Evolutionary conservation across 1,140 invertebrate genomes (phyloP).

Genomic region (Hycleus phaleratus): DNA sequence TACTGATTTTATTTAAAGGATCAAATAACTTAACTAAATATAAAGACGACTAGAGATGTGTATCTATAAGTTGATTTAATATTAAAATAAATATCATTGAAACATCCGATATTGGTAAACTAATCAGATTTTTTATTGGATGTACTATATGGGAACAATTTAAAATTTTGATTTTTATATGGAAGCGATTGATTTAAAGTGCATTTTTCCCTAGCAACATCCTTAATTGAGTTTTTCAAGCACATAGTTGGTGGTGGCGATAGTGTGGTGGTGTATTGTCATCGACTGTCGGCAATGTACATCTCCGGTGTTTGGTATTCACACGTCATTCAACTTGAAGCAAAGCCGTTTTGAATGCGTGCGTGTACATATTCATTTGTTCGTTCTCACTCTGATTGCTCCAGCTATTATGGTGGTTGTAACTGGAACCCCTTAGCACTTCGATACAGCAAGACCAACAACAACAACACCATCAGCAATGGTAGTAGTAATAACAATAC

Average conservation of each 20-base stretch:
- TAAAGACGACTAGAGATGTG: slow-evolving; percentile 2
- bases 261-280: too few relatives aligned
- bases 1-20: slow-evolving; percentile 8
- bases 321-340: slow-evolving; percentile 17
- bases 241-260: too few relatives aligned
- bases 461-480: too few relatives aligned
- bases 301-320: slow-evolving; percentile 18
- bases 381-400: slow-evolving; percentile 17
- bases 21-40: slow-evolving; percentile 7
- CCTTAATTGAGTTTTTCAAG: too few relatives aligned
- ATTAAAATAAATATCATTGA: too few relatives aligned
- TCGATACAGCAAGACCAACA: not conserved
- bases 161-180: too few relatives aligned
- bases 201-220: too few relatives aligned
- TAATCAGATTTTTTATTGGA: too few relatives aligned
- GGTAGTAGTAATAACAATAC: not conserved
- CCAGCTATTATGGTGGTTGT: slow-evolving; percentile 15
- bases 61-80: not conserved
- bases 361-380: slow-evolving; percentile 24
- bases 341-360: slow-evolving; percentile 14
- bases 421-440: slow-evolving; percentile 17
- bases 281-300: slow-evolving; percentile 7
- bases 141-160: too few relatives aligned
- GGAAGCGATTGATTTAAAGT: too few relatives aligned
- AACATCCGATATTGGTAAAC: too few relatives aligned